phyloP scores from a whole-genome alignment of 2,113 vertebrate species.

The Amphiprion ocellaris region DNA sequence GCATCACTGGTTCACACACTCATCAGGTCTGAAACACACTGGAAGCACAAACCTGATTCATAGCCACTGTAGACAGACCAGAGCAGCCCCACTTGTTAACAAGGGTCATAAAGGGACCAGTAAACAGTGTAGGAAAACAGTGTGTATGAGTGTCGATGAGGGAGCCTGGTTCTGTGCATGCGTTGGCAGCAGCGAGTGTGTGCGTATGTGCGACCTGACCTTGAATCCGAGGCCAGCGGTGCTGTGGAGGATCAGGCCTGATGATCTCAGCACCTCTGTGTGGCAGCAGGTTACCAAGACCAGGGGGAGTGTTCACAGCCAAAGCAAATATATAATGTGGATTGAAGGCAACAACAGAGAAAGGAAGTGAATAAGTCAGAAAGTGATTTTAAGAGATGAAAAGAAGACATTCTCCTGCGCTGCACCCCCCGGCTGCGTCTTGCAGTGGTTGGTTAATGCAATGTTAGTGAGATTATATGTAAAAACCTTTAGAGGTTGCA shows the following conservation, averaged over 20 bases:
- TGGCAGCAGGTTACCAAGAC: constrained; percentile 62
- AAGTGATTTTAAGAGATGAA: constrained; percentile 16
- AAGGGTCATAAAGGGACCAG: constrained; percentile 66
- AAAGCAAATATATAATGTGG: constrained; percentile 68
- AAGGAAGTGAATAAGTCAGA: constrained; percentile 5
- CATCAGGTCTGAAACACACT: constrained; percentile 33
- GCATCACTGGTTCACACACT: constrained; percentile 29
- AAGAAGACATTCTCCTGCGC: background rate
- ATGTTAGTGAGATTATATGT: constrained; percentile 17
- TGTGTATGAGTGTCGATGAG: constrained; percentile 1
- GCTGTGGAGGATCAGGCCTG: constrained; percentile 62
- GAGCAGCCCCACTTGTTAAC: constrained; percentile 73
- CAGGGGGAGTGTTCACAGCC: constrained; percentile 50
- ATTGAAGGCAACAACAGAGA: constrained; percentile 24
- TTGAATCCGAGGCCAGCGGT: constrained; percentile 19
- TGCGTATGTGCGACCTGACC: constrained; percentile 54
- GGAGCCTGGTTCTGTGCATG: constrained; percentile 1
- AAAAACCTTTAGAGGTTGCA: constrained; percentile 7
- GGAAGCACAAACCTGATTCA: constrained; percentile 50
- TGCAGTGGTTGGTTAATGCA: constrained; percentile 14
- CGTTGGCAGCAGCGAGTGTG: constrained; percentile 7
- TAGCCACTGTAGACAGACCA: constrained; percentile 35
- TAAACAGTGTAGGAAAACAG: constrained; percentile 75
- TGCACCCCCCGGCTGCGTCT: background rate
- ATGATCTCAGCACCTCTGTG: constrained; percentile 78